Percentiles rank a stretch among this genome's conserved stretches.
phyloP scores from a whole-genome alignment of 2,888 invertebrate genomes.

The Drosophila kanekoi region DNA sequence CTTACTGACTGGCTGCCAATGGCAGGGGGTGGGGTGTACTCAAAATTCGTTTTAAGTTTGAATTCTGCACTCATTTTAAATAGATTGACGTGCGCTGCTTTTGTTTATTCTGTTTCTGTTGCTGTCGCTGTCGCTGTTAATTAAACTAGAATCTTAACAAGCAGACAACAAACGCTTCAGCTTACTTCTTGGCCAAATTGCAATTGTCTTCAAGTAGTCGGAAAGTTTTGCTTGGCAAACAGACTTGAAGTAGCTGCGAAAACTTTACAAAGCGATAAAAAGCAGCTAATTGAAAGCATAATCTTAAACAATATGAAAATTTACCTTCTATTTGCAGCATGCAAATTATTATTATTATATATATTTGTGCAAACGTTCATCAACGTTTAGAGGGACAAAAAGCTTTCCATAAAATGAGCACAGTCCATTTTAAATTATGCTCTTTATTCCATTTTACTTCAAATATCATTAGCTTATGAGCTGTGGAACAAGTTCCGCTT shows the following conservation, averaged over 20 bases:
- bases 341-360: neutral
- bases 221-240: conserved; percentile 21
- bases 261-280: conserved; percentile 4
- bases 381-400: neutral
- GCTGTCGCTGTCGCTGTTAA: conserved; percentile 3
- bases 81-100: neutral
- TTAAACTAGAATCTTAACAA: conserved; percentile 36
- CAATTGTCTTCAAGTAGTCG: conserved; percentile 14
- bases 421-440: too few species aligned
- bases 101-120: conserved; percentile 18
- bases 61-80: too few species aligned
- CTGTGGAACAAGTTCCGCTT: too few species aligned
- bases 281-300: neutral
- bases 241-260: neutral
- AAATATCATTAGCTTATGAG: too few species aligned
- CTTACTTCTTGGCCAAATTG: neutral
- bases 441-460: too few species aligned
- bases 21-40: neutral
- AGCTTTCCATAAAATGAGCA: too few species aligned
- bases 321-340: too few species aligned
- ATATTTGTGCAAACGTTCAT: neutral
- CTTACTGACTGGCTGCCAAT: too few species aligned
- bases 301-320: too few species aligned
- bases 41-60: neutral
- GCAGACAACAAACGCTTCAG: conserved; percentile 7